Conservation (phyloP, 2,797 vertebrate species). For the Petrocephalus schoutedeni region DNA sequence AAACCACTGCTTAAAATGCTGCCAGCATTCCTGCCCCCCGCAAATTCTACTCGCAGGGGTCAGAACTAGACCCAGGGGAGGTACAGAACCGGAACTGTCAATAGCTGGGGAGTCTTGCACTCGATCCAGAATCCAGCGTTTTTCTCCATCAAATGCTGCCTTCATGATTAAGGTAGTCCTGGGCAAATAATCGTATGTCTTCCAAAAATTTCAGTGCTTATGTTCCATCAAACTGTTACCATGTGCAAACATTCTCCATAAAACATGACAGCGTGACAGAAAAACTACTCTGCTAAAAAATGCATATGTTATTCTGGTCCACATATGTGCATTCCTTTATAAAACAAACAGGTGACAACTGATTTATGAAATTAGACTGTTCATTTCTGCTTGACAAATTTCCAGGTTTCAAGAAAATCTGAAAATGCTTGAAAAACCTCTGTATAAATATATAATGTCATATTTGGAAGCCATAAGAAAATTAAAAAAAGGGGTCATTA, state of each 20-base stretch:
- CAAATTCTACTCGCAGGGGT: background rate
- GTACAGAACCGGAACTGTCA: background rate
- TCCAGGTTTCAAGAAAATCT: background rate
- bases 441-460: background rate
- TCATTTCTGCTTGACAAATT: background rate
- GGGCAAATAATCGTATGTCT: background rate
- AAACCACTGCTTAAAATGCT: background rate
- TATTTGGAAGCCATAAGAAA: background rate
- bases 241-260: background rate
- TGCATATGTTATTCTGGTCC: background rate
- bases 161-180: background rate
- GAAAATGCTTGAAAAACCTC: background rate
- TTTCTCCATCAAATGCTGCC: background rate
- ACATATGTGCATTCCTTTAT: background rate
- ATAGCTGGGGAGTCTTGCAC: background rate
- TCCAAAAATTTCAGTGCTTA: background rate
- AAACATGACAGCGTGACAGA: background rate
- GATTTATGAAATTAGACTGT: conserved; percentile 6
- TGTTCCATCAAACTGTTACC: background rate
- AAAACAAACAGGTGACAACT: background rate
- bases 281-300: background rate
- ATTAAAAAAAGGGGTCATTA: background rate
- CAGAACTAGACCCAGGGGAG: background rate
- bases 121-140: background rate
- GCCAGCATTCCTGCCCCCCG: background rate